Evolutionary conservation across 2,797 vertebrate genomes (phyloP).

Genomic region (Fratercula arctica): DNA sequence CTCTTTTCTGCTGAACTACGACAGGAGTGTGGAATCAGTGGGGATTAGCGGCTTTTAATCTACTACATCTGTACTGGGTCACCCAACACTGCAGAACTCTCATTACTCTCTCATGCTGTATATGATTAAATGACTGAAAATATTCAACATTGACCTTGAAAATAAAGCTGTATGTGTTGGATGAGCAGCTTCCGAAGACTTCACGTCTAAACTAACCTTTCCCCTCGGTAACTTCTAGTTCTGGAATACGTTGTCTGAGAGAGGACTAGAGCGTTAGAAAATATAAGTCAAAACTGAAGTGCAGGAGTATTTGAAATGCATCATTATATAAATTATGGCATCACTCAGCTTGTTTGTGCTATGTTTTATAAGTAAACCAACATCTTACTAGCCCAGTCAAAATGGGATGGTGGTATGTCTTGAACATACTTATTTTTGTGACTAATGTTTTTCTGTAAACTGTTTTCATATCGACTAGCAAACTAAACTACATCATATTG

Average conservation of each 20-base stretch:
- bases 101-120: conserved; percentile 60
- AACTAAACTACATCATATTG: not conserved
- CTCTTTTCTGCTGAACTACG: conserved; percentile 63
- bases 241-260: not conserved
- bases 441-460: not conserved
- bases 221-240: conserved; percentile 6
- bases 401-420: not conserved
- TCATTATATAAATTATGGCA: not conserved
- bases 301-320: conserved; percentile 1
- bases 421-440: not conserved
- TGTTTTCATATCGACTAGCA: not conserved
- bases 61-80: conserved; percentile 79
- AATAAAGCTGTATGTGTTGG: conserved; percentile 65
- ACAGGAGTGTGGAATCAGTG: conserved; percentile 62
- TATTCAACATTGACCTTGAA: conserved; percentile 65
- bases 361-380: not conserved
- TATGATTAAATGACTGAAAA: conserved; percentile 70
- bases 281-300: not conserved
- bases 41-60: conserved; percentile 84
- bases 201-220: conserved; percentile 44
- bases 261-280: not conserved
- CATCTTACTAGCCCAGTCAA: not conserved
- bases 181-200: conserved; percentile 63
- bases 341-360: not conserved
- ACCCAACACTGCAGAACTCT: conserved; percentile 47